Percentiles rank a stretch among this genome's conserved stretches.
Conservation (phyloP, 2,113 vertebrate genomes). For the Motacilla tschutschensis region DNA sequence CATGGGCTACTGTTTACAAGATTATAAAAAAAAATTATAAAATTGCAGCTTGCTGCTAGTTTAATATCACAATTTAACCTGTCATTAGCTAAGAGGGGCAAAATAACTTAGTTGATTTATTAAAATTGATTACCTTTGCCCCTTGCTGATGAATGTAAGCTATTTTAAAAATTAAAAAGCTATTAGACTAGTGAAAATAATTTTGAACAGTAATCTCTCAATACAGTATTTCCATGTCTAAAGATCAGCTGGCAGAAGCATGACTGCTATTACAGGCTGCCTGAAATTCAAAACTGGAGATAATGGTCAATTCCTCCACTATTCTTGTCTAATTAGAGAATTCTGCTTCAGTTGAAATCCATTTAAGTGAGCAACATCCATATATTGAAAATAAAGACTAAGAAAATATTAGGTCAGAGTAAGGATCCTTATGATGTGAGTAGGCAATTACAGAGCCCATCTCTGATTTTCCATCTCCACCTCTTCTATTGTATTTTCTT, state of each 20-base stretch:
- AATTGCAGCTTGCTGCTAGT: neutral
- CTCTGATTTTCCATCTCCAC: neutral
- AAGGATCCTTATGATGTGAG: neutral
- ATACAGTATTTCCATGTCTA: slow-evolving; percentile 56
- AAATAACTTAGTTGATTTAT: neutral
- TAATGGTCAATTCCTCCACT: slow-evolving; percentile 56
- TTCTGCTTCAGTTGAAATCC: slow-evolving; percentile 47
- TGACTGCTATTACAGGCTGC: slow-evolving; percentile 30
- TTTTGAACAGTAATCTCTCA: slow-evolving; percentile 52
- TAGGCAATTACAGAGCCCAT: slow-evolving; percentile 1
- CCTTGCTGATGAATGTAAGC: slow-evolving; percentile 50
- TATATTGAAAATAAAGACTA: slow-evolving; percentile 17
- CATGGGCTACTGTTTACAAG: neutral
- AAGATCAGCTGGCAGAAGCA: slow-evolving; percentile 52
- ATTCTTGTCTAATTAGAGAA: slow-evolving; percentile 62
- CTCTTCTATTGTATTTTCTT: neutral
- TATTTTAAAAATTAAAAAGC: slow-evolving; percentile 64
- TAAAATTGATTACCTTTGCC: slow-evolving; percentile 25
- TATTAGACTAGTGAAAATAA: slow-evolving; percentile 64
- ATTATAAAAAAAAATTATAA: neutral
- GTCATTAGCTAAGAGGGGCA: neutral
- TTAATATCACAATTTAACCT: neutral
- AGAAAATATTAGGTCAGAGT: neutral
- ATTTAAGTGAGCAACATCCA: slow-evolving; percentile 35
- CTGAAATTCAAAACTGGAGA: slow-evolving; percentile 61